These are phyloP conservation scores for Chloropsis cyanopogon DNA, from an alignment of 2,113 vertebrate species.

Conservation along the genomic window DNA sequence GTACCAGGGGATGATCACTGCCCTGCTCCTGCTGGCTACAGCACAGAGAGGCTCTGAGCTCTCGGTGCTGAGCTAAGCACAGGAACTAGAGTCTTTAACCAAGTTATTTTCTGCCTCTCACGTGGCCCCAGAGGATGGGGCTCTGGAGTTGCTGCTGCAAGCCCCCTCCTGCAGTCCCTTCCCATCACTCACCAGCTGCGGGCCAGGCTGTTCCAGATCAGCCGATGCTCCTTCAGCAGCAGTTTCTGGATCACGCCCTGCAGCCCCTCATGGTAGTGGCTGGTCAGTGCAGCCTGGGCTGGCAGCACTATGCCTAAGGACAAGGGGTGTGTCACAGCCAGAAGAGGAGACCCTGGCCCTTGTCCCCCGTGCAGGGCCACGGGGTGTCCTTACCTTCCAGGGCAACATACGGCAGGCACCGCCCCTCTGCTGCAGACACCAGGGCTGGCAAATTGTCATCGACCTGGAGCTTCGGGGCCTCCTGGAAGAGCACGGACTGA, in stretches of 20 bases:
- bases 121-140: neutral
- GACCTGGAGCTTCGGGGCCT: slow-evolving; percentile 79
- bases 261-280: slow-evolving; percentile 78
- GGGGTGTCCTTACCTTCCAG: slow-evolving; percentile 78
- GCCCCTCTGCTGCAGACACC: slow-evolving; percentile 75
- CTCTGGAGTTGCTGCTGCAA: neutral
- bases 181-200: slow-evolving; percentile 76
- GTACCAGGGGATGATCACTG: neutral
- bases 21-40: neutral
- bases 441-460: slow-evolving; percentile 69
- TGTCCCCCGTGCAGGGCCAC: fast-evolving
- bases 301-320: slow-evolving; percentile 79
- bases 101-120: neutral
- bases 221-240: slow-evolving; percentile 80
- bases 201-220: slow-evolving; percentile 83
- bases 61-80: neutral
- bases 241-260: slow-evolving; percentile 84
- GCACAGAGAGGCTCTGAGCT: neutral
- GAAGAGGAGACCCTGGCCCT: neutral
- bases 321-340: fast-evolving
- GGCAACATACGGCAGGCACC: slow-evolving; percentile 79
- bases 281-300: slow-evolving; percentile 70
- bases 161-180: neutral
- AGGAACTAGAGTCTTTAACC: neutral
- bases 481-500: slow-evolving; percentile 58